These are phyloP conservation scores for Bostrychus sinensis DNA, from an alignment of 2,113 vertebrate genomes.

Conservation along the genomic window DNA sequence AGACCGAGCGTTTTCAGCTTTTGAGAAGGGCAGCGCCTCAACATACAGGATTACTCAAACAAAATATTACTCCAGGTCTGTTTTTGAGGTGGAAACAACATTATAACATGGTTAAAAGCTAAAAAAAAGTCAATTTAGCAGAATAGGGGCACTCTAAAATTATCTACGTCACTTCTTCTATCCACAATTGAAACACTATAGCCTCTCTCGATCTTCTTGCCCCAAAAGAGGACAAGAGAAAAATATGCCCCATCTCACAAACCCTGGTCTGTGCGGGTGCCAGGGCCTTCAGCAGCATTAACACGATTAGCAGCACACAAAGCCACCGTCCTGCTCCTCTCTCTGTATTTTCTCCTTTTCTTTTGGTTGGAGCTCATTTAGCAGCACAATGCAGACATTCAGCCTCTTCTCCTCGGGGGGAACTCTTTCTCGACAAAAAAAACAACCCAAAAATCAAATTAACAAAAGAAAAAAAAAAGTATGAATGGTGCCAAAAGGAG, in stretches of 20 bases:
- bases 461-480: constrained; percentile 44
- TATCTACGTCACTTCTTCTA: no score
- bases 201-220: no score
- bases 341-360: constrained; percentile 30
- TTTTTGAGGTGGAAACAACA: no score
- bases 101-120: no score
- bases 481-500: constrained; percentile 15
- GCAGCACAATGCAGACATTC: constrained; percentile 72
- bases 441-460: constrained; percentile 33
- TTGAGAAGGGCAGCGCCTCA: no score
- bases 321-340: constrained; percentile 50
- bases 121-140: no score
- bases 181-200: no score
- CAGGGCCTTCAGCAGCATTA: constrained; percentile 74
- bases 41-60: no score
- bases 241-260: constrained; percentile 68
- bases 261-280: constrained; percentile 74
- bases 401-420: constrained; percentile 51
- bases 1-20: no score
- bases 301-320: constrained; percentile 78
- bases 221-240: constrained; percentile 16
- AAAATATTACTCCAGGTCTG: no score
- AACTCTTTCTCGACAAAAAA: constrained; percentile 35
- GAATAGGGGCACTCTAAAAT: no score
- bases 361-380: constrained; percentile 67